phyloP scores from a whole-genome alignment of 2,113 vertebrate species.

The Cairina moschata region DNA sequence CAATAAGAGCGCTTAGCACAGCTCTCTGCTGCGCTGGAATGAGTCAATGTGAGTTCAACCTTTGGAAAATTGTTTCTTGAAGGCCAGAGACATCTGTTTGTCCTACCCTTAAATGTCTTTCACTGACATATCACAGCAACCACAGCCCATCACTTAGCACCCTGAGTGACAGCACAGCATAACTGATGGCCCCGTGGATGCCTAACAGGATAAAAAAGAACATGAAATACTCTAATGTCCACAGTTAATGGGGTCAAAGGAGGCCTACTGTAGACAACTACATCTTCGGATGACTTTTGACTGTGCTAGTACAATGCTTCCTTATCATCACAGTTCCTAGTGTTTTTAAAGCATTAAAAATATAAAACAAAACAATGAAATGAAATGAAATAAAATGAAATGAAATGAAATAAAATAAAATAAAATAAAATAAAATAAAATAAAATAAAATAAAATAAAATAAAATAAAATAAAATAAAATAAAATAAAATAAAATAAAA shows the following conservation, averaged over 20 bases:
- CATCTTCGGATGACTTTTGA: background rate
- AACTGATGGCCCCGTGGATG: background rate
- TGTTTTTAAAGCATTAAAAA: background rate
- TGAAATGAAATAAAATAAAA: background rate
- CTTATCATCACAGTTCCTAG: background rate
- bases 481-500: too few relatives aligned
- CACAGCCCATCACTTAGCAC: background rate
- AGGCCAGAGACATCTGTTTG: constrained; percentile 64
- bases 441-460: background rate
- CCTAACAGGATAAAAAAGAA: background rate
- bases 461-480: background rate
- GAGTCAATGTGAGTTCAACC: constrained; percentile 13
- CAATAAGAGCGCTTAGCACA: background rate
- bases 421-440: background rate
- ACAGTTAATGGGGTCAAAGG: background rate
- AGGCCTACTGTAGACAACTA: background rate
- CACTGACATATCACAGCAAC: constrained; percentile 14
- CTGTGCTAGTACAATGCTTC: background rate
- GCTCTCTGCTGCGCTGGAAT: background rate
- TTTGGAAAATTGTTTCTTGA: constrained; percentile 65
- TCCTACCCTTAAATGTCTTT: background rate
- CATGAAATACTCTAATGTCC: background rate
- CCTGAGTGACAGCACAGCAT: background rate
- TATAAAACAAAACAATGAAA: background rate
- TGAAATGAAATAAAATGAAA: background rate